Conservation (phyloP, 1,140 invertebrate genomes). For the Pseudomyrmex flavicornis region DNA sequence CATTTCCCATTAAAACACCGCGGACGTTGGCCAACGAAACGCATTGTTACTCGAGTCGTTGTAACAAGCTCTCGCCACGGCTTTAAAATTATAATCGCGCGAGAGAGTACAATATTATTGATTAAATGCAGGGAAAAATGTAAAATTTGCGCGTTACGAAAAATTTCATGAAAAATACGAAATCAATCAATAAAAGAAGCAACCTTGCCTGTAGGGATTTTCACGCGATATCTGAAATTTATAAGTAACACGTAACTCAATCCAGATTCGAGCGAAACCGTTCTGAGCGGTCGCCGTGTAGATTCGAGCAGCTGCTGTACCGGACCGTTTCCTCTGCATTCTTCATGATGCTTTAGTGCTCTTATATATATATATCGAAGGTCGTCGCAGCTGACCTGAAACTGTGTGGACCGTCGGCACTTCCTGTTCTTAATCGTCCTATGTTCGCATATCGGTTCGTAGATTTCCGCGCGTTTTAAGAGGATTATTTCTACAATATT, state of each 20-base stretch:
- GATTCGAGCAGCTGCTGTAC: constrained; percentile 46
- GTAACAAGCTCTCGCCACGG: background rate
- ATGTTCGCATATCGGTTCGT: background rate
- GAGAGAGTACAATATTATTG: background rate
- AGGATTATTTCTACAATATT: background rate
- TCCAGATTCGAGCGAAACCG: constrained; percentile 31
- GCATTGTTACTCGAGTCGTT: background rate
- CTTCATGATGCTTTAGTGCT: constrained; percentile 53
- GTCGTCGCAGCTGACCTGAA: constrained; percentile 7
- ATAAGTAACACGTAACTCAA: constrained; percentile 55
- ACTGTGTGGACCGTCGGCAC: background rate
- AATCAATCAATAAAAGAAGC: constrained; percentile 8
- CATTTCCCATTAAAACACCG: constrained; percentile 61
- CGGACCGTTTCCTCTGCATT: constrained; percentile 33
- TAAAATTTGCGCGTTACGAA: background rate
- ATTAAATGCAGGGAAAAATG: constrained; percentile 3
- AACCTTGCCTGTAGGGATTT: background rate
- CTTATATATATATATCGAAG: constrained; percentile 34
- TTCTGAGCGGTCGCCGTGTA: background rate
- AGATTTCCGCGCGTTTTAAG: background rate
- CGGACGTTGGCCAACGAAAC: constrained; percentile 23
- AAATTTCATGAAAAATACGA: background rate
- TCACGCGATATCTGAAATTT: constrained; percentile 62
- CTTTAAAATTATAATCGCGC: constrained; percentile 36
- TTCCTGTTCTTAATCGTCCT: background rate